A percentile compares a stretch with the other conserved stretches of the same genome.
phyloP scores from a whole-genome alignment of 1,140 invertebrate genomes.

The Sarcophaga peregrina region DNA sequence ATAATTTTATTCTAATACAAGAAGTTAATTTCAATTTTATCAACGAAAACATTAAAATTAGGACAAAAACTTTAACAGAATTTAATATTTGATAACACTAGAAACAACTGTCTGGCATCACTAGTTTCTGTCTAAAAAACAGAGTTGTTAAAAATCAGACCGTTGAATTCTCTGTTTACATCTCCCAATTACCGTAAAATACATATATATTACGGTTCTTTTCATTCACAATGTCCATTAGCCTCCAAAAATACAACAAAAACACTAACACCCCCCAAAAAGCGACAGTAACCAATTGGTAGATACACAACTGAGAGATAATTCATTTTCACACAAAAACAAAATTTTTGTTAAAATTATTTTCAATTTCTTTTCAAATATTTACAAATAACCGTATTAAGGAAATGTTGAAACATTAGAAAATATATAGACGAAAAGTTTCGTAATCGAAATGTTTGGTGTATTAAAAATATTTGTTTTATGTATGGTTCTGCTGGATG shows the following conservation, averaged over 20 bases:
- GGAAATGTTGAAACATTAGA: neutral
- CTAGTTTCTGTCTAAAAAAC: neutral
- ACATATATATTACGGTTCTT: slow-evolving; percentile 15
- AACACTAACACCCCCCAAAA: neutral
- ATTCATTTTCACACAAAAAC: neutral
- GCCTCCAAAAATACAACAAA: neutral
- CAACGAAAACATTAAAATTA: too few species aligned
- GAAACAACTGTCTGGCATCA: neutral
- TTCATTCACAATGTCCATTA: neutral
- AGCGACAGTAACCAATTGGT: neutral
- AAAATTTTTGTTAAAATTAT: neutral
- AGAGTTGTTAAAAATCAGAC: slow-evolving; percentile 1
- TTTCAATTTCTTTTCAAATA: neutral
- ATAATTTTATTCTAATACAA: too few species aligned
- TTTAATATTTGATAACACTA: neutral
- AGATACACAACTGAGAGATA: slow-evolving; percentile 28
- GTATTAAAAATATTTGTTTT: neutral
- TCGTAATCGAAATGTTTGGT: neutral
- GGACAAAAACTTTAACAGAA: neutral
- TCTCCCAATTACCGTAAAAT: neutral
- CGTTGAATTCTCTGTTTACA: slow-evolving; percentile 34
- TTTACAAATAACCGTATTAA: neutral
- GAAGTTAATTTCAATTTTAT: too few species aligned
- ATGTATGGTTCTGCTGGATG: neutral
- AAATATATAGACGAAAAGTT: neutral